Evolutionary conservation across 2,797 vertebrate species (phyloP).

Genomic region (Fistularia commersonii): DNA sequence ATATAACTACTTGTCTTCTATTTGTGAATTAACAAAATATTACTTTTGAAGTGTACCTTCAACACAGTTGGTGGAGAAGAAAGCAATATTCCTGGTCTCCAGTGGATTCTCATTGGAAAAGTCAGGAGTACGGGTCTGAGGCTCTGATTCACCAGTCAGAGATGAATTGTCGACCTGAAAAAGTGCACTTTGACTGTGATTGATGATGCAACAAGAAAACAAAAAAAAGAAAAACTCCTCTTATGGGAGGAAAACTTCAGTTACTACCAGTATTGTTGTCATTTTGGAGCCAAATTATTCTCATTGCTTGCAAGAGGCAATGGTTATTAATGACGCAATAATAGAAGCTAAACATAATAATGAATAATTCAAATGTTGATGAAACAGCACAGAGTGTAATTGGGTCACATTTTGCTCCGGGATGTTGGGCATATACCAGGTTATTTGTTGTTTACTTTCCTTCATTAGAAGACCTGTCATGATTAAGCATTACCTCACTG

Average conservation of each 20-base stretch:
- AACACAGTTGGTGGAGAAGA: conserved; percentile 97
- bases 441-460: too few species aligned
- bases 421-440: too few species aligned
- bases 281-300: too few species aligned
- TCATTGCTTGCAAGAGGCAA: too few species aligned
- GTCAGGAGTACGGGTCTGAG: conserved; percentile 91
- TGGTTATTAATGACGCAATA: conserved; percentile 1
- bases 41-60: conserved; percentile 78
- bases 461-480: too few species aligned
- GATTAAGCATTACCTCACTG: too few species aligned
- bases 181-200: not conserved
- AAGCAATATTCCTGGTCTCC: conserved; percentile 96
- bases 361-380: conserved; percentile 1
- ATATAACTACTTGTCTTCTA: not conserved
- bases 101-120: conserved; percentile 94
- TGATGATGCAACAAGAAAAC: not conserved
- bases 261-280: too few species aligned
- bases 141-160: conserved; percentile 94
- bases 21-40: too few species aligned
- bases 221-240: not conserved
- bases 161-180: conserved; percentile 95
- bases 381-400: not conserved
- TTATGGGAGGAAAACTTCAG: too few species aligned
- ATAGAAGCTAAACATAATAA: conserved; percentile 2
- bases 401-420: conserved; percentile 2